phyloP scores from a whole-genome alignment of 2,797 vertebrate species.

The Sebastolobus alascanus region DNA sequence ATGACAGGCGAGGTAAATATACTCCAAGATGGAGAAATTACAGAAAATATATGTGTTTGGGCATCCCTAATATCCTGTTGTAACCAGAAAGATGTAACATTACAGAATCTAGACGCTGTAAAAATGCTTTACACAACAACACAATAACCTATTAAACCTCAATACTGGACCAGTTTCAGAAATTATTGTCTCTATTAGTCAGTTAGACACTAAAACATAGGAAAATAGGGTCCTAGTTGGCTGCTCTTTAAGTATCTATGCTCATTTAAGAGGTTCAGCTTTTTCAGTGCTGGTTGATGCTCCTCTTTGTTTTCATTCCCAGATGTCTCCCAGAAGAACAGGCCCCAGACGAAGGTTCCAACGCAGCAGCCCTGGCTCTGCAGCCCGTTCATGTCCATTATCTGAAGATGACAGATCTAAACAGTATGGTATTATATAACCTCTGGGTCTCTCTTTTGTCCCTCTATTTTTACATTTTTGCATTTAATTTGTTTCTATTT shows the following conservation, averaged over 20 bases:
- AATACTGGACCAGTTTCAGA: too few relatives aligned
- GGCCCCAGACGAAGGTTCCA: slow-evolving; percentile 48
- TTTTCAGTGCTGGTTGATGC: slow-evolving; percentile 6
- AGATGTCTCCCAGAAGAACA: slow-evolving; percentile 62
- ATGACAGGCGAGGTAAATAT: slow-evolving; percentile 66
- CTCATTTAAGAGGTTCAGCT: not conserved
- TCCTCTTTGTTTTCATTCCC: slow-evolving; percentile 37
- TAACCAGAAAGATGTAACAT: not conserved
- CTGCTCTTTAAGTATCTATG: not conserved
- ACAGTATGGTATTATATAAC: slow-evolving; percentile 44
- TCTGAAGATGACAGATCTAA: slow-evolving; percentile 46
- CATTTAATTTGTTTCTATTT: not conserved
- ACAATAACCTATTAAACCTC: too few relatives aligned
- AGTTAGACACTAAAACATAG: too few relatives aligned
- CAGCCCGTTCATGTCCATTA: slow-evolving; percentile 22
- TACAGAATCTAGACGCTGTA: not conserved
- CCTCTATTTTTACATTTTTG: not conserved
- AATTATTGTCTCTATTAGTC: too few relatives aligned
- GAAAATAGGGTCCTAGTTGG: too few relatives aligned
- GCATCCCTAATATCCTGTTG: not conserved
- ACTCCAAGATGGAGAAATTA: not conserved
- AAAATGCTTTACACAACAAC: not conserved
- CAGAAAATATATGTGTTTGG: not conserved
- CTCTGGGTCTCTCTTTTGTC: not conserved
- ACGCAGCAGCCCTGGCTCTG: slow-evolving; percentile 54